Evolutionary conservation across 2,797 vertebrate species (phyloP).

Genomic region (Lepilemur ruficaudatus): DNA sequence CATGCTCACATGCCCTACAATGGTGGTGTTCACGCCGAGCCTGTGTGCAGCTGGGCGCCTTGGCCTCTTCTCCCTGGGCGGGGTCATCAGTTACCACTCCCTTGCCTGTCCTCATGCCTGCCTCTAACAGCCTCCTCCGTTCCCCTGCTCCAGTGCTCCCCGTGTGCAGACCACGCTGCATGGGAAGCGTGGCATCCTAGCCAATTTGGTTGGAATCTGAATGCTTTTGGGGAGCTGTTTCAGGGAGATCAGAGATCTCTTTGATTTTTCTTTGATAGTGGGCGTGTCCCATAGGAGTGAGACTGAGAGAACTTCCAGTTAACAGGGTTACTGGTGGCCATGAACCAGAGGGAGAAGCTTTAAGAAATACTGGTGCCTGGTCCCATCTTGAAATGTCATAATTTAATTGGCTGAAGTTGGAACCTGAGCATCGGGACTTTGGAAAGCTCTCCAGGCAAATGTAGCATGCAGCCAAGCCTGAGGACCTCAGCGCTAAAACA

Average conservation of each 20-base stretch:
- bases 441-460: background rate
- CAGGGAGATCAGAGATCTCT: background rate
- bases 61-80: accelerated
- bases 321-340: background rate
- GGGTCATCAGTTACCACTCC: background rate
- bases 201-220: background rate
- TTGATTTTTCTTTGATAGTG: background rate
- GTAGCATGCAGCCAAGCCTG: background rate
- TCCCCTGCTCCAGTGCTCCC: background rate
- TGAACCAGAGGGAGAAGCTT: background rate
- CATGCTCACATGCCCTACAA: background rate
- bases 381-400: background rate
- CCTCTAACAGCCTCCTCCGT: background rate
- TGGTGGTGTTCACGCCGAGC: accelerated
- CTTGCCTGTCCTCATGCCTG: accelerated
- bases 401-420: background rate
- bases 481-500: background rate
- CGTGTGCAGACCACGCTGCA: background rate
- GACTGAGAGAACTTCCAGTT: background rate
- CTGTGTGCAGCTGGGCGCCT: background rate
- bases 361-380: background rate
- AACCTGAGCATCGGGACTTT: background rate
- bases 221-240: background rate
- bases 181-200: too few species aligned
- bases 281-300: background rate